Percentiles rank a stretch among this genome's conserved stretches.
Conservation (phyloP, 1,140 invertebrate species). For the Drosophila fuyamai region DNA sequence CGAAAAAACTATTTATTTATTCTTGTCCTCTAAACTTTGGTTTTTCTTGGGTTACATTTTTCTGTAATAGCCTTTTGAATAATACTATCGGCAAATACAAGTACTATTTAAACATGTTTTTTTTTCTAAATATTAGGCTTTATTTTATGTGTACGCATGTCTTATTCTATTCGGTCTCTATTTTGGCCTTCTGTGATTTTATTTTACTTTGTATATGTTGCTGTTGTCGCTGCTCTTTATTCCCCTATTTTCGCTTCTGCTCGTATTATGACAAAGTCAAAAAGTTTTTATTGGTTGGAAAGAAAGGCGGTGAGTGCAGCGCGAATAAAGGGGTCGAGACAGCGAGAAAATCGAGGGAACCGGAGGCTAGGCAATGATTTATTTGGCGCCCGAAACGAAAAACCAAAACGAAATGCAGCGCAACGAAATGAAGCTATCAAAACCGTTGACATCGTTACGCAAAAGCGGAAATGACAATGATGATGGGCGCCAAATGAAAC, state of each 20-base stretch:
- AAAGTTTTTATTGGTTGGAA: constrained; percentile 69
- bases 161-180: neutral
- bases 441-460: constrained; percentile 78
- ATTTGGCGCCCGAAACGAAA: constrained; percentile 58
- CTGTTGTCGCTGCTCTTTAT: constrained; percentile 23
- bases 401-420: constrained; percentile 45
- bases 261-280: constrained; percentile 79
- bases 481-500: constrained; percentile 55
- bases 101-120: too few relatives aligned
- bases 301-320: constrained; percentile 5
- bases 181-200: constrained; percentile 29
- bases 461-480: constrained; percentile 82
- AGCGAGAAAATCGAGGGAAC: neutral
- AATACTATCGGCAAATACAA: too few relatives aligned
- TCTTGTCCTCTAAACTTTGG: too few relatives aligned
- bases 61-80: too few relatives aligned
- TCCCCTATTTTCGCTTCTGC: constrained; percentile 25
- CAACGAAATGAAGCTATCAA: constrained; percentile 79
- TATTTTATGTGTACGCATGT: neutral
- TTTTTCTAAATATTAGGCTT: too few relatives aligned
- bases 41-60: too few relatives aligned
- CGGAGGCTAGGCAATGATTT: constrained; percentile 65
- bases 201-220: constrained; percentile 66
- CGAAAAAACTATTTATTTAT: neutral
- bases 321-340: neutral